phyloP scores from a whole-genome alignment of 2,113 vertebrate genomes.

The Gymnobelideus leadbeateri region DNA sequence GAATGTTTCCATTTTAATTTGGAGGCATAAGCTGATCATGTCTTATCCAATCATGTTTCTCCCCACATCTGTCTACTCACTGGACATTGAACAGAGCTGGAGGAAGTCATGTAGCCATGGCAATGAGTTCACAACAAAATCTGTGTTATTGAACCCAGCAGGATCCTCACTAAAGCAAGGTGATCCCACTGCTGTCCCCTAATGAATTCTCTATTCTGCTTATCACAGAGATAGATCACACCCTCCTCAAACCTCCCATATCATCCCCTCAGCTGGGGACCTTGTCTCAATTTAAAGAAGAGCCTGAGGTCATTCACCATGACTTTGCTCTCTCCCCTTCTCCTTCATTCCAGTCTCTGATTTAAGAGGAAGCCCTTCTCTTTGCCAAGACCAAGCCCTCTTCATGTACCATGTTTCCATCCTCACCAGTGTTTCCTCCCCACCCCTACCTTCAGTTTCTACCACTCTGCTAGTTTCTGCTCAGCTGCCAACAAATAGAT shows the following conservation, averaged over 20 bases:
- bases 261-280: not conserved
- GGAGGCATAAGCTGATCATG: not conserved
- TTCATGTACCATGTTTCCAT: not conserved
- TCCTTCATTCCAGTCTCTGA: not conserved
- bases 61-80: not conserved
- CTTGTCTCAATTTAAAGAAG: not conserved
- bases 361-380: not conserved
- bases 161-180: not conserved
- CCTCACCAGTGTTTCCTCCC: not conserved
- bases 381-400: not conserved
- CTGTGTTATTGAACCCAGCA: not conserved
- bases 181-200: not conserved
- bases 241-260: not conserved
- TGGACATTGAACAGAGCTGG: not conserved
- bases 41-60: not conserved
- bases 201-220: not conserved
- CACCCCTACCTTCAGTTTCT: not conserved
- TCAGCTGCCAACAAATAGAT: not conserved
- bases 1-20: not conserved
- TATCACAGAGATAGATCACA: not conserved
- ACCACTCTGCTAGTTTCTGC: not conserved
- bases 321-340: not conserved
- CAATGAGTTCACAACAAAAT: not conserved
- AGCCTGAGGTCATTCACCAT: not conserved
- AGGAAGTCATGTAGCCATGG: not conserved